phyloP scores from a whole-genome alignment of 1,140 invertebrate genomes.

The Musca domestica region DNA sequence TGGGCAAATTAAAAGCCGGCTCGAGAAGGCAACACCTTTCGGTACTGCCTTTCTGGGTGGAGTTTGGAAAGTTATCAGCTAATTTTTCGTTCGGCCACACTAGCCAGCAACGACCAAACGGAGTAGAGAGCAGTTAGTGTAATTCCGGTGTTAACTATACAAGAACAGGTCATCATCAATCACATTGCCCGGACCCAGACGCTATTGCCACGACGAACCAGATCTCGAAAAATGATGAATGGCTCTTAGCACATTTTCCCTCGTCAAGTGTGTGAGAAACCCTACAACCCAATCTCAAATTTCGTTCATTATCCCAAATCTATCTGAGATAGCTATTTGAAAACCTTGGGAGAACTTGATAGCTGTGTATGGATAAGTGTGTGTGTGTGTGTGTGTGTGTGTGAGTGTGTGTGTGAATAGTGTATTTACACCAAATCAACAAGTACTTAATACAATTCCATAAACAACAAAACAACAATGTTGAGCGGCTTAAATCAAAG shows the following conservation, averaged over 20 bases:
- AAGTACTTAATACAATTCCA: background rate
- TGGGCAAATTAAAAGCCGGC: conserved; percentile 12
- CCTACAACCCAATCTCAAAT: too few species aligned
- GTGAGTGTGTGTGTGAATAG: too few species aligned
- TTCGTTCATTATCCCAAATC: too few species aligned
- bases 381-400: too few species aligned
- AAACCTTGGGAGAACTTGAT: too few species aligned
- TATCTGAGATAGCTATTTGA: too few species aligned
- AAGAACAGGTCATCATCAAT: conserved; percentile 18
- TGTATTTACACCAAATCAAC: background rate
- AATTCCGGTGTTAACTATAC: conserved; percentile 16
- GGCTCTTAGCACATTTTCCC: too few species aligned
- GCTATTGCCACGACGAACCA: too few species aligned
- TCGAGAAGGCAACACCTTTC: conserved; percentile 11
- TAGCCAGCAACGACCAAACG: background rate
- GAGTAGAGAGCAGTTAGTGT: background rate
- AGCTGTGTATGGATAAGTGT: too few species aligned
- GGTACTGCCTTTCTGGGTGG: conserved; percentile 16
- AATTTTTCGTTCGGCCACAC: background rate
- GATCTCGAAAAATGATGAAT: too few species aligned
- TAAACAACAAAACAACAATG: background rate
- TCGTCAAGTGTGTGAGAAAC: too few species aligned
- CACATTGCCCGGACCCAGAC: background rate
- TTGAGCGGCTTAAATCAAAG: conserved; percentile 14
- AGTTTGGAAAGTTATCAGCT: conserved; percentile 22